These are phyloP conservation scores for Aurelia aurita complex sp. Pacific DNA, from an alignment of 30 jellyfish, hydroid and myxozoan genomes.

Conservation along the genomic window DNA sequence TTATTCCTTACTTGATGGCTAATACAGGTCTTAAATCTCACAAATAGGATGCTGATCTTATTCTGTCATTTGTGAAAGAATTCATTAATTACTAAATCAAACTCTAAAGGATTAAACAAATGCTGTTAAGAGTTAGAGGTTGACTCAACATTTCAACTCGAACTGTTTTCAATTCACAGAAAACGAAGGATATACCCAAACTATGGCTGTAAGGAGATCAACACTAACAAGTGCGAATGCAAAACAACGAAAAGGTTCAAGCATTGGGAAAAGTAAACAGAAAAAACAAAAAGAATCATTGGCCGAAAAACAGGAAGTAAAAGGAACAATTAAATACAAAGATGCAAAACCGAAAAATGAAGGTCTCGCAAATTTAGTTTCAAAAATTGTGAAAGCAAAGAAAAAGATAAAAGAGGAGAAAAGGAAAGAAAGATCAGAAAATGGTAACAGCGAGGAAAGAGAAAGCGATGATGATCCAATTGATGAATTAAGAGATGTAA, in stretches of 20 bases:
- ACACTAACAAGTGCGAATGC: constrained; percentile 30
- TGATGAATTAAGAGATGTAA: constrained; percentile 30
- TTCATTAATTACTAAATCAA: too few species aligned
- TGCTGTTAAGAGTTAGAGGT: too few species aligned
- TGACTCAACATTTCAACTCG: too few species aligned
- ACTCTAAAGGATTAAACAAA: too few species aligned
- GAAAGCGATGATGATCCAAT: constrained; percentile 44
- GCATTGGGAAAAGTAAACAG: constrained; percentile 19
- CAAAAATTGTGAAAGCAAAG: constrained; percentile 51
- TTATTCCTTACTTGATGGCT: too few species aligned
- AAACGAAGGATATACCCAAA: background rate
- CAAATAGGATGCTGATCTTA: too few species aligned
- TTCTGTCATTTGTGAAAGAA: too few species aligned
- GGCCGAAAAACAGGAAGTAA: background rate
- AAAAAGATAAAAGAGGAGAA: background rate
- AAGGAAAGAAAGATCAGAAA: background rate
- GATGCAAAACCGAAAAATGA: background rate
- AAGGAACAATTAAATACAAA: constrained; percentile 3
- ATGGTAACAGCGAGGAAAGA: background rate
- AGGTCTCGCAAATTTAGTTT: constrained; percentile 6
- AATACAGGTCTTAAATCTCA: too few species aligned
- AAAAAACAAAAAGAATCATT: background rate
- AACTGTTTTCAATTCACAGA: too few species aligned
- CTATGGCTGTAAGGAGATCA: constrained; percentile 36
- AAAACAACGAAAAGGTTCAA: background rate